Conservation (phyloP, 2,888 invertebrate genomes). For the Idaea biselata region DNA sequence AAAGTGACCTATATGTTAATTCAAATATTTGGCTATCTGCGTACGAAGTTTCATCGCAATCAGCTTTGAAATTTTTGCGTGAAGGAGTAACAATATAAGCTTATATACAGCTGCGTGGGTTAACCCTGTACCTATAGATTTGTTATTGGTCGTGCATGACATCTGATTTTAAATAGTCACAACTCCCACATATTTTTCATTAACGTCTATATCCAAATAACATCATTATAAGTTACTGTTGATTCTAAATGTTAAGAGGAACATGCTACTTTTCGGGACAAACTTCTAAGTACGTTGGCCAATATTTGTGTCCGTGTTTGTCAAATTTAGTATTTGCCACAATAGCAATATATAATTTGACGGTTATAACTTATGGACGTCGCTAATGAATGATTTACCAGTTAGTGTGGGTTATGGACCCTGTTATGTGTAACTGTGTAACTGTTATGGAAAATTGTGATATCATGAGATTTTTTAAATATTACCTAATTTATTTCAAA, state of each 20-base stretch:
- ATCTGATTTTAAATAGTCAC: background rate
- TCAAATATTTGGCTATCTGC: too few species aligned
- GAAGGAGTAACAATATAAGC: too few species aligned
- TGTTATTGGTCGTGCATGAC: background rate
- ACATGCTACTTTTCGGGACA: slow-evolving; percentile 8
- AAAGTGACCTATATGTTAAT: too few species aligned
- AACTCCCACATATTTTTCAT: background rate
- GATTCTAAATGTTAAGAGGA: slow-evolving; percentile 12
- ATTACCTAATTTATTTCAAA: too few species aligned
- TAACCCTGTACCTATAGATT: background rate
- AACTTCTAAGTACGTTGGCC: slow-evolving; percentile 4
- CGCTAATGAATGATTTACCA: background rate
- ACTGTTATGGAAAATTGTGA: background rate
- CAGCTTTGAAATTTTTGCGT: too few species aligned
- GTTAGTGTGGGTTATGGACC: background rate
- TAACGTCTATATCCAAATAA: background rate
- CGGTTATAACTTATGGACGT: background rate
- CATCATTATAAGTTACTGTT: slow-evolving; percentile 7
- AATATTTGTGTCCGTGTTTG: slow-evolving; percentile 17
- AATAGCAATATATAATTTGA: background rate
- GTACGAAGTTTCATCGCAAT: too few species aligned
- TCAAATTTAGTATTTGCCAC: slow-evolving; percentile 8
- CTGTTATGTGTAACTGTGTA: too few species aligned
- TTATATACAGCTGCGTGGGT: background rate
- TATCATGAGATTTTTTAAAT: too few species aligned